phyloP scores from a whole-genome alignment of 2,888 invertebrate genomes.

The Oxytorus armatus region DNA sequence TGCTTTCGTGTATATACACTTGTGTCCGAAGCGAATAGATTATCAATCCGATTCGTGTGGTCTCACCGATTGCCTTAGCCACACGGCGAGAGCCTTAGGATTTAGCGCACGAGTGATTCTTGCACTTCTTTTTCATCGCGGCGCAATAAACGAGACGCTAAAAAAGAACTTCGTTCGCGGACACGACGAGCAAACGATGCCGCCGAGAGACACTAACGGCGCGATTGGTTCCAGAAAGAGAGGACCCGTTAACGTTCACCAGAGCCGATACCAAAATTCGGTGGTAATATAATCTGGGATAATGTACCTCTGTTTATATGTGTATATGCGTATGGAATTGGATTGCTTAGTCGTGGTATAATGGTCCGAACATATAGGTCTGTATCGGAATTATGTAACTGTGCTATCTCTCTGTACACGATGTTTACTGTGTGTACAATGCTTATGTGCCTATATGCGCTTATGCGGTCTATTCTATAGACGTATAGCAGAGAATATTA shows the following conservation, averaged over 20 bases:
- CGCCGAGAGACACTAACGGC: background rate
- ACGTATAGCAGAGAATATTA: constrained; percentile 9
- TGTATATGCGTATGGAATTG: constrained; percentile 20
- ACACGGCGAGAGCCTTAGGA: constrained; percentile 3
- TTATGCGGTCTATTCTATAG: constrained; percentile 1
- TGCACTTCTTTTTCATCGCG: constrained; percentile 33
- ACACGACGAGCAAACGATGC: background rate
- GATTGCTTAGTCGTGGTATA: constrained; percentile 39
- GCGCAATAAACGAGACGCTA: constrained; percentile 8
- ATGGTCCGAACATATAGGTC: constrained; percentile 22
- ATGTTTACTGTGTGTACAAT: constrained; percentile 18
- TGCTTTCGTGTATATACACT: background rate
- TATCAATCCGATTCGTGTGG: background rate
- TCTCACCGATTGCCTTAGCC: background rate
- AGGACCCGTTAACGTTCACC: constrained; percentile 24
- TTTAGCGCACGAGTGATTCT: constrained; percentile 62
- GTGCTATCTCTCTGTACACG: constrained; percentile 4
- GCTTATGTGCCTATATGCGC: constrained; percentile 1
- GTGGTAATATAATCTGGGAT: constrained; percentile 1
- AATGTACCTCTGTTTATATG: background rate
- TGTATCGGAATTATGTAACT: constrained; percentile 13
- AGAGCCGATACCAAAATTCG: constrained; percentile 32
- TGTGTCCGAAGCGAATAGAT: constrained; percentile 46
- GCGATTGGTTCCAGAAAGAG: constrained; percentile 4
- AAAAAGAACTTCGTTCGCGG: background rate